Base-by-base conservation (phyloP, 2,888 invertebrate genomes). In the Bombyx huttoni region DNA sequence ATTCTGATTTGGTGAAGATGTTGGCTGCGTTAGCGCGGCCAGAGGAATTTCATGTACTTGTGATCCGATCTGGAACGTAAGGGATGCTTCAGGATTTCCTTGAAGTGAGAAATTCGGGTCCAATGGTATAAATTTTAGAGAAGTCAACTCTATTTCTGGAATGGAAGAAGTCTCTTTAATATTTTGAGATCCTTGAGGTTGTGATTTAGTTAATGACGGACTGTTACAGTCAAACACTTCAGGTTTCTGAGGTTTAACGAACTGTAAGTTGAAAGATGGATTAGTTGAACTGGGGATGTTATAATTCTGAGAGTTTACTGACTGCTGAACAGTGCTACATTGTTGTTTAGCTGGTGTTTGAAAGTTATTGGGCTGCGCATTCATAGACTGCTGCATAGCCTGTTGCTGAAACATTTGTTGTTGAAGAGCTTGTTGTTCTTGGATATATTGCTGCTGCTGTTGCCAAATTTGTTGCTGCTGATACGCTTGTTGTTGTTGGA, bases 291-390 rank as follows among this genome's bases (percentile, higher is more conserved):
- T 49, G 50, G 58, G 53, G 24, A 55, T 48, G 51, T 48, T 51
- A 13, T 47, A 49, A 52, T 59, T 61, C 47, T 65, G 67, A 46
- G 58, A 45, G 58, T 65, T 71, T 49, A 63, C 49, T 49, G 60
- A 55, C 50, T 68, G 69, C 54, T 73, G 75, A 47, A 58, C 57
- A 62, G 66, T 67, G 47, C 56, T 56, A 51, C 58, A 54, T 51
- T 58, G 56, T 47, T 48, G 51, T 33, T n/a, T 45, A 9, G 50
- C 14, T 13, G 61, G 57, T 49, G 67, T 67, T 54, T 73, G 75
- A 34, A 58, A 57, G 60, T 62, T 57, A 55, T 56, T 46, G 59
- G 60, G 12, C 13, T 53, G 48, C 51, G 48, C 52, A 54, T 58
- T 57, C n/a, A 55, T 55, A 24, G 48, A 33, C 24, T 53, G 50